Conservation (phyloP, 2,888 invertebrate genomes). For the Dasysyrphus tricinctus region DNA sequence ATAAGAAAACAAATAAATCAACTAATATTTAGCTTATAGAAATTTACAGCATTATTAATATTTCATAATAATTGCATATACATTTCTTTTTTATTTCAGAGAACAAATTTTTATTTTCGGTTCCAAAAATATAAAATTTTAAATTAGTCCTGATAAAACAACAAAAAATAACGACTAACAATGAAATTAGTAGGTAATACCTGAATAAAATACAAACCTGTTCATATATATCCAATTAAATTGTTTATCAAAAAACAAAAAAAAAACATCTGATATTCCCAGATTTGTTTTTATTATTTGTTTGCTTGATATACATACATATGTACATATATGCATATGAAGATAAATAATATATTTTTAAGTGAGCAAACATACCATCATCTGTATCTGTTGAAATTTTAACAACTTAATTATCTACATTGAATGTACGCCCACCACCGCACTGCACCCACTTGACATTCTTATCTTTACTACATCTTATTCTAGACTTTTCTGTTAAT, state of each 20-base stretch:
- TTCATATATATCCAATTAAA: neutral
- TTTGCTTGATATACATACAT: neutral
- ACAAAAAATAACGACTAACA: too few relatives aligned
- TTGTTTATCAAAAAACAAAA: neutral
- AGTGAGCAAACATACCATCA: neutral
- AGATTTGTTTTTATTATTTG: too few relatives aligned
- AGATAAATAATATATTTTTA: neutral
- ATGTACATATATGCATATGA: neutral
- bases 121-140: too few relatives aligned
- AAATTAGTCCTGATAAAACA: neutral
- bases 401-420: neutral
- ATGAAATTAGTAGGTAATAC: neutral
- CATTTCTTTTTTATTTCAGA: neutral
- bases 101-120: neutral
- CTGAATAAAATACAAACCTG: neutral
- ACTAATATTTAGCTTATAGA: too few relatives aligned
- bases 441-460: neutral
- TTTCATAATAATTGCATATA: too few relatives aligned
- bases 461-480: constrained; percentile 4
- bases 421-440: neutral
- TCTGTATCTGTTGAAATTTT: neutral
- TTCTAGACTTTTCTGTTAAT: neutral
- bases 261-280: too few relatives aligned
- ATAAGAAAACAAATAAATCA: too few relatives aligned
- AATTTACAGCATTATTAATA: too few relatives aligned